These are phyloP conservation scores for Orthonevra nobilis DNA, from an alignment of 2,888 invertebrate genomes.

Conservation along the genomic window DNA sequence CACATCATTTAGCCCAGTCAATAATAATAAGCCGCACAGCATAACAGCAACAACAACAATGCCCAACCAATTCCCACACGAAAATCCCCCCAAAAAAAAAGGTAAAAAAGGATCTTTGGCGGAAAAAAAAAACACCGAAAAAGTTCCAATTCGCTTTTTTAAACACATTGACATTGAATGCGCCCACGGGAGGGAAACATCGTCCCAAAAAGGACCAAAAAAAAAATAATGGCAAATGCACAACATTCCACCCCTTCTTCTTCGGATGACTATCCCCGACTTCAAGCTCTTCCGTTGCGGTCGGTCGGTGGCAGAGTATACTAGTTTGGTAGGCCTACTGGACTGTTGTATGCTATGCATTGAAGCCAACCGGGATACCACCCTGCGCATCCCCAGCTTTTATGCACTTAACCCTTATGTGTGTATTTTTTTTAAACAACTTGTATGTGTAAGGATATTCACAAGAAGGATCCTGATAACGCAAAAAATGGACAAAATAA, in stretches of 20 bases:
- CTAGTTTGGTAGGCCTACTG: constrained; percentile 42
- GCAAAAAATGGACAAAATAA: neutral
- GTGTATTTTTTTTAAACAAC: constrained; percentile 10
- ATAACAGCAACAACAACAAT: constrained; percentile 56
- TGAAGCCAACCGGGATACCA: constrained; percentile 30
- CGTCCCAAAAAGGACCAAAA: constrained; percentile 50
- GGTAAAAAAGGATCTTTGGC: neutral
- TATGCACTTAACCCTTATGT: constrained; percentile 58
- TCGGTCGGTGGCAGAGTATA: constrained; percentile 31
- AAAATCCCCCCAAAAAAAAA: too few species aligned
- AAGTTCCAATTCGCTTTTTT: constrained; percentile 65
- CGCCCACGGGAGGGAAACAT: constrained; percentile 64
- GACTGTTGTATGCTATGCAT: too few species aligned
- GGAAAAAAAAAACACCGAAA: constrained; percentile 35
- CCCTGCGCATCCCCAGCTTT: constrained; percentile 46
- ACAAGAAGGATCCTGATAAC: too few species aligned
- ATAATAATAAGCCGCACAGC: constrained; percentile 68
- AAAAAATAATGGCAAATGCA: constrained; percentile 60
- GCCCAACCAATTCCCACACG: too few species aligned
- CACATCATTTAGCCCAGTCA: constrained; percentile 73
- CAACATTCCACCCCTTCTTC: constrained; percentile 33
- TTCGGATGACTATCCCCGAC: constrained; percentile 17
- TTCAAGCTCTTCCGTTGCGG: constrained; percentile 48
- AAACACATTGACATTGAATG: constrained; percentile 71
- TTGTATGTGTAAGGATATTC: constrained; percentile 38